Evolutionary conservation across 2,113 vertebrate genomes (phyloP), one percentile per base, ranked within the genome.

Genomic region (Hyperoodon ampullatus): DNA sequence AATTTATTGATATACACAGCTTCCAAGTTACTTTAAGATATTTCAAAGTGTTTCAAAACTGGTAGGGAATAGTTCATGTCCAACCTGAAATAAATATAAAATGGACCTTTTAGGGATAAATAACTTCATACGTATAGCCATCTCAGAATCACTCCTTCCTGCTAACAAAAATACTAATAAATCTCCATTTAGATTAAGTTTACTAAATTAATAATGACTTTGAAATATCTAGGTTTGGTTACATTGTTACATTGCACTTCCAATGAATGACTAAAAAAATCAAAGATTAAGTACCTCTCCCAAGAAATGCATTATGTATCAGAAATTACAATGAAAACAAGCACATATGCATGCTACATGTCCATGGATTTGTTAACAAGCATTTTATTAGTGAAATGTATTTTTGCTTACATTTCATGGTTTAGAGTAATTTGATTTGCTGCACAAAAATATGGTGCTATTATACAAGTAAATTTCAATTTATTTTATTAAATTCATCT

Each of bases 241-340:
- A 60, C 55, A 94, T 81, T 28, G 71, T 88, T 78, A 82, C 94
- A 97, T 96, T 98, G 98, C 97, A 98, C 97, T 19, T 74, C 84
- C 97, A 78, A 97, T 70, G 2, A 65, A 42, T 23, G 58, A 88
- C 60, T 65, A 92, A 6, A 88, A n/a, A 87, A 91, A 61, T 30
- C 60, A 35, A 53, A 53, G 60, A 65, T 68, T 92, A 47, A 70
- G 95, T 97, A 97, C 96, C 96, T 91, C 47, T 92, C 44, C 33
- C 23, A 58, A 85, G 12, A 95, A 95, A 19, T 65, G 60, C 95
- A 86, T 72, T 77, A 71, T 6, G 0, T 23, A 35, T 83, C 47
- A 94, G 88, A 91, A 97, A 86, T 70, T 35, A 86, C 23, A 94
- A 60, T 15, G 47, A 88, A 83, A 63, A 61, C 6, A 95, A 83